These are phyloP conservation scores for Limnephilus auricula DNA, from an alignment of 2,888 invertebrate genomes.

Conservation along the genomic window DNA sequence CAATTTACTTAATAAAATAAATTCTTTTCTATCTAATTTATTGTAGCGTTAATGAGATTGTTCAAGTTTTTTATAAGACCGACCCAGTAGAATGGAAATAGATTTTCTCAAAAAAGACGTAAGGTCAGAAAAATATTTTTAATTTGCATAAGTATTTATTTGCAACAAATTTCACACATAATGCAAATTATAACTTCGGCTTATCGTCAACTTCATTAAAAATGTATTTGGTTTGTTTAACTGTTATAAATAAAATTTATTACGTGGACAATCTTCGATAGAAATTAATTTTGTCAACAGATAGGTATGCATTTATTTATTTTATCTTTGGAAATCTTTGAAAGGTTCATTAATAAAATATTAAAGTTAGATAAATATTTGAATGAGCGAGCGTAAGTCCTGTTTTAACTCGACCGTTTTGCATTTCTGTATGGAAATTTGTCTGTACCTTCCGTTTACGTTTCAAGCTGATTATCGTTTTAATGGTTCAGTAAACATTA, in stretches of 20 bases:
- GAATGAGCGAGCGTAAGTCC: no score
- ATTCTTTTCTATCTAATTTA: not conserved
- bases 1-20: not conserved
- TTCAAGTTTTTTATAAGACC: not conserved
- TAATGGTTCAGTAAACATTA: no score
- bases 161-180: conserved; percentile 28
- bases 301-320: not conserved
- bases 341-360: no score
- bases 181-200: conserved; percentile 13
- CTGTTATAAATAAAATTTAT: conserved; percentile 38
- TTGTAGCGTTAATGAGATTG: not conserved
- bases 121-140: not conserved
- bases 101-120: not conserved
- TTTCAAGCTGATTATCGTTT: no score
- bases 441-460: no score
- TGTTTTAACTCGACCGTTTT: no score
- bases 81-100: not conserved
- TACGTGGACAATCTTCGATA: not conserved
- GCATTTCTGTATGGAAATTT: no score
- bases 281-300: not conserved
- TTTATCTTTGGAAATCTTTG: no score
- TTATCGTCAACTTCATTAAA: conserved; percentile 16
- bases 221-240: conserved; percentile 20
- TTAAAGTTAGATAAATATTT: no score
- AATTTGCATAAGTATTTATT: not conserved